Base-by-base conservation (phyloP, 2,797 vertebrate species). In the Gambusia yucatana region DNA sequence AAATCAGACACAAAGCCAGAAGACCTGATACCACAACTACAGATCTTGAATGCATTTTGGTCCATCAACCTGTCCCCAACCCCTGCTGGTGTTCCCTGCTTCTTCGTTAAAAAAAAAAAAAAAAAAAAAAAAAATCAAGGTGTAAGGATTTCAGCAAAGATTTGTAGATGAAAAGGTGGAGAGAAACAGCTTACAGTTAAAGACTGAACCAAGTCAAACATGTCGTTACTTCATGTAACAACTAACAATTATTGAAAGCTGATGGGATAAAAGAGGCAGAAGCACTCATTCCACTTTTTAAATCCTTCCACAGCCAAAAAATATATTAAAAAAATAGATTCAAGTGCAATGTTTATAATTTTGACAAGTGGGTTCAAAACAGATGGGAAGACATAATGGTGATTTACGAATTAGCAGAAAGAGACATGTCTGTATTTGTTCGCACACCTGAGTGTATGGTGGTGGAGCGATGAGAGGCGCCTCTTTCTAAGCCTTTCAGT, bases 401-500 rank as follows among this genome's bases (percentile, higher is more conserved):
- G 59, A 63, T 28, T 65, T 52, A 63, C 46, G 70, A 80, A 46
- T 73, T 55, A 55, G 11, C 13, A 13, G 5, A 73, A 39, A 75
- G n/a, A 46, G 39, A 33, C 16, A 36, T 69, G 33, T 44, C 67
- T 59, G 70, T 50, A 20, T 61, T 77, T 87, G 73, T 88, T 92
- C 83, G 76, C 84, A 87, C 70, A 82, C 81, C 84, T 89, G 81
- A 88, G 75, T 63, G 77, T 79, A 69, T 47, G 50, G 63, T 69
- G 71, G 47, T 20, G 52, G 77, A 78, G 76, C 80, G 88, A 76
- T 88, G 84, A 92, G 79, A 89, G 77, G 79, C 52, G 57, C 74
- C 41, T 83, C 57, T 57, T 13, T 79, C 17, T 6, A 73, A 84
- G 52, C 75, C 76, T 80, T 67, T 65, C 50, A 43, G 48, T 80